Percentiles rank a stretch among this genome's conserved stretches.
phyloP scores from a whole-genome alignment of 2,888 invertebrate genomes.

The Tachina lurida region DNA sequence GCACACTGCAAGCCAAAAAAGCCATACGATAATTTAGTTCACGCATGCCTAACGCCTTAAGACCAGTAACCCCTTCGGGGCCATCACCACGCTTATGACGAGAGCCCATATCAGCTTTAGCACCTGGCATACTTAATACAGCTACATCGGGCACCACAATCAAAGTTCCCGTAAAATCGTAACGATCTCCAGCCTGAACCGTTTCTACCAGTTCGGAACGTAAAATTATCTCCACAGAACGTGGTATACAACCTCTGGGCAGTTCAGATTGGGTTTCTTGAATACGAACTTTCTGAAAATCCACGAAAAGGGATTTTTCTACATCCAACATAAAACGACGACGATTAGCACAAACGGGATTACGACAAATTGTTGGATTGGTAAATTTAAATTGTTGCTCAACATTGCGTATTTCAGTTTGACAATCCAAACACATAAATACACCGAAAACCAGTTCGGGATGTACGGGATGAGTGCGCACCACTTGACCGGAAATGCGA shows the following conservation, averaged over 20 bases:
- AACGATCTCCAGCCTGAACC: constrained; percentile 90
- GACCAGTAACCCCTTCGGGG: constrained; percentile 92
- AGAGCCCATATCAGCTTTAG: constrained; percentile 91
- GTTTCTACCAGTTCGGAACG: constrained; percentile 98
- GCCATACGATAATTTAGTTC: constrained; percentile 93
- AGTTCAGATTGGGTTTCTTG: constrained; percentile 99
- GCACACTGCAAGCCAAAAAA: constrained; percentile 96
- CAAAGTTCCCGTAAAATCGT: constrained; percentile 97
- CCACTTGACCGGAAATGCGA: constrained; percentile 97
- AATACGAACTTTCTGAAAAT: constrained; percentile 98
- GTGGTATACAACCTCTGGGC: constrained; percentile 97
- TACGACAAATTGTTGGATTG: constrained; percentile 97
- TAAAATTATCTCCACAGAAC: constrained; percentile 96
- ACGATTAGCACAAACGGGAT: constrained; percentile 97
- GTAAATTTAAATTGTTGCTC: constrained; percentile 99
- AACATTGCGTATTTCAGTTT: constrained; percentile 95
- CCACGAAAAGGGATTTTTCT: constrained; percentile 97
- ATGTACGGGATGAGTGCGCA: constrained; percentile 99
- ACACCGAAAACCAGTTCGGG: constrained; percentile 96
- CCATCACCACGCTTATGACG: constrained; percentile 89
- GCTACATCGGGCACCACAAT: constrained; percentile 99
- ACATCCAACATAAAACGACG: constrained; percentile 95
- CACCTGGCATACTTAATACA: constrained; percentile 90
- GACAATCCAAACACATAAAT: constrained; percentile 97
- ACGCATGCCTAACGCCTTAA: constrained; percentile 91